phyloP scores from a whole-genome alignment of 2,797 vertebrate genomes.

The Acridotheres tristis region DNA sequence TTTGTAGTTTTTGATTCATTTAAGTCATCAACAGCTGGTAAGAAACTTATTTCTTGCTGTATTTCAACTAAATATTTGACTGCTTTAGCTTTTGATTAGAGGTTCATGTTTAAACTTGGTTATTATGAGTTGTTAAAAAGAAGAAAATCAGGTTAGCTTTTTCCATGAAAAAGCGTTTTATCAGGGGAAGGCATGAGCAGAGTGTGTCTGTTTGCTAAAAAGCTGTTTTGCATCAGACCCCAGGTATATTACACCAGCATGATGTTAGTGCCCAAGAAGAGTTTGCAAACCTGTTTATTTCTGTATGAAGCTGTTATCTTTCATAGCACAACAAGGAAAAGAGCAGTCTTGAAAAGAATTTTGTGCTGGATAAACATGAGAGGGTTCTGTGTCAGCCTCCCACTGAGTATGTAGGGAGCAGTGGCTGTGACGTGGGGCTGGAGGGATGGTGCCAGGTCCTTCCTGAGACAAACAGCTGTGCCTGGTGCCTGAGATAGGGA shows the following conservation, averaged over 20 bases:
- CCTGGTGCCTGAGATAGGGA: neutral
- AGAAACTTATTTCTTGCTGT: neutral
- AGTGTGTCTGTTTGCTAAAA: neutral
- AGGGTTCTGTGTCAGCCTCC: neutral
- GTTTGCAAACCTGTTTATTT: constrained; percentile 2
- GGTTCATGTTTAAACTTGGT: neutral
- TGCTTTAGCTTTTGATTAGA: neutral
- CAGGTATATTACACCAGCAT: neutral
- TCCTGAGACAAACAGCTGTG: neutral
- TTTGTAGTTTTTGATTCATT: neutral
- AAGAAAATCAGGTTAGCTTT: neutral
- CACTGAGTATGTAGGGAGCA: neutral
- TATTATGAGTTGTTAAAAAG: neutral
- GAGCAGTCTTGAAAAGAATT: neutral
- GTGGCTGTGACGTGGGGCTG: neutral
- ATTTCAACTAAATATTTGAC: constrained; percentile 34
- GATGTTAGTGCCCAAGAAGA: neutral
- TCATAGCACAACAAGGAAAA: neutral
- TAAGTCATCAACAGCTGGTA: neutral
- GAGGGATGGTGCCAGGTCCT: neutral
- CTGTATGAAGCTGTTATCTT: neutral
- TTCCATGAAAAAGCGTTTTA: neutral
- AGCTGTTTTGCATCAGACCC: neutral
- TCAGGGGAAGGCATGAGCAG: neutral
- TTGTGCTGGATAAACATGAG: neutral